Evolutionary conservation across 2,888 invertebrate species (phyloP), one percentile per base, ranked within the genome.

Genomic region (Sminthurides aquaticus): DNA sequence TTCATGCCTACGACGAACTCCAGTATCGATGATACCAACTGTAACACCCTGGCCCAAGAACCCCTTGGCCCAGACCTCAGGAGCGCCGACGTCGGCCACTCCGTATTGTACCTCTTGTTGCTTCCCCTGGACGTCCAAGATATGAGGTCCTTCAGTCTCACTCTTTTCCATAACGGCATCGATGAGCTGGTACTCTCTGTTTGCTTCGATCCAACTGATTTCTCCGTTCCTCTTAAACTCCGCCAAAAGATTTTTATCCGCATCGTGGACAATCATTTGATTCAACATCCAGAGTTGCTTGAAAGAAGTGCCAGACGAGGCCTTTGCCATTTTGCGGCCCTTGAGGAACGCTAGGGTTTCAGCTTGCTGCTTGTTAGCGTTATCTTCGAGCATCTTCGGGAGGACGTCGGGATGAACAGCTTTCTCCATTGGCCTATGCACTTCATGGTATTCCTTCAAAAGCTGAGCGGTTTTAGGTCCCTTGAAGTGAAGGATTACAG

Each of bases 1-100:
- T 22, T 57, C 57, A n/a, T 57, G 57, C 15, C 3, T 57, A 8
- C 20, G 5, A 28, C 57, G 57, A 29, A 26, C 27, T 2, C 57
- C 57, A 27, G 57, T 57, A 29, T 57, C 57, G 28, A 57, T 57
- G 27, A 28, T 29, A 3, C 15, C 27, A 28, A 57, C 29, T 18
- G 3, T 3, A 11, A 57, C 57, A 2, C 57, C 57, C 3, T 25
- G 25, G 20, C 57, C 57, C n/a, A 20, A 28, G 22, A 57, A 27
- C 8, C 57, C 57, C 27, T 57, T 27, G 3, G 27, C 28, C 57
- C 57, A 57, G 3, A 27, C 29, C 18, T 20, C 15, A 28, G 27
- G 15, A n/a, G 28, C 27, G n/a, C 28, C n/a, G 3, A 57, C 29
- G n/a, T 57, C 29, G 20, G 29, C 27, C 2, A 57, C 57, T 26